phyloP scores from a whole-genome alignment of 1,140 invertebrate genomes.

The Drosophila kohkoa region DNA sequence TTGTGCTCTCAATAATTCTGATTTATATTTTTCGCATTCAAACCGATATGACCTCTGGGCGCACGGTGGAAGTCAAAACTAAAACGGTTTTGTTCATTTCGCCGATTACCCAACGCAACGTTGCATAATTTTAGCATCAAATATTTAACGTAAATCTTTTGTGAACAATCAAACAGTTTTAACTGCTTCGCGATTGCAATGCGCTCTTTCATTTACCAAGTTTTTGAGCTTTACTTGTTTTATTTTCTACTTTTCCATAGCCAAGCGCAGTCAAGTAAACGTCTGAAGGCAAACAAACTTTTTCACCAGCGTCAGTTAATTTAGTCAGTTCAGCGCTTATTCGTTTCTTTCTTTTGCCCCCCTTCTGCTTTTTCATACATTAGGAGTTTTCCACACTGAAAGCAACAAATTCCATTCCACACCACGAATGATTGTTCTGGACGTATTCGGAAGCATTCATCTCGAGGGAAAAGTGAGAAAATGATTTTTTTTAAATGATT shows the following conservation, averaged over 20 bases:
- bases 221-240: constrained; percentile 30
- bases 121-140: constrained; percentile 80
- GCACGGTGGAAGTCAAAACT: constrained; percentile 23
- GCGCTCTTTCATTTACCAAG: constrained; percentile 20
- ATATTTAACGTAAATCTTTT: constrained; percentile 79
- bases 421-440: too few relatives aligned
- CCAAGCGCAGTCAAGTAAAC: constrained; percentile 54
- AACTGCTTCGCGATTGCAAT: constrained; percentile 14
- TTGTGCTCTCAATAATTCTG: constrained; percentile 4
- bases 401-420: constrained; percentile 34
- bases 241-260: constrained; percentile 23
- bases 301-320: constrained; percentile 71
- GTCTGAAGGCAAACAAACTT: constrained; percentile 74
- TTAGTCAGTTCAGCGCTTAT: constrained; percentile 73
- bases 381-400: not conserved
- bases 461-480: constrained; percentile 11
- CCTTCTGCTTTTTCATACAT: not conserved
- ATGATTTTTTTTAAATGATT: too few relatives aligned
- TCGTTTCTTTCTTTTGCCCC: not conserved
- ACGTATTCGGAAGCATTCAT: constrained; percentile 52
- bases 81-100: constrained; percentile 68
- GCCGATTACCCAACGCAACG: constrained; percentile 72
- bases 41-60: constrained; percentile 28
- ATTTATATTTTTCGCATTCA: not conserved
- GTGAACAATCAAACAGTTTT: constrained; percentile 71